Evolutionary conservation across 2,888 invertebrate species (phyloP).

Genomic region (Nemoura dubitans): DNA sequence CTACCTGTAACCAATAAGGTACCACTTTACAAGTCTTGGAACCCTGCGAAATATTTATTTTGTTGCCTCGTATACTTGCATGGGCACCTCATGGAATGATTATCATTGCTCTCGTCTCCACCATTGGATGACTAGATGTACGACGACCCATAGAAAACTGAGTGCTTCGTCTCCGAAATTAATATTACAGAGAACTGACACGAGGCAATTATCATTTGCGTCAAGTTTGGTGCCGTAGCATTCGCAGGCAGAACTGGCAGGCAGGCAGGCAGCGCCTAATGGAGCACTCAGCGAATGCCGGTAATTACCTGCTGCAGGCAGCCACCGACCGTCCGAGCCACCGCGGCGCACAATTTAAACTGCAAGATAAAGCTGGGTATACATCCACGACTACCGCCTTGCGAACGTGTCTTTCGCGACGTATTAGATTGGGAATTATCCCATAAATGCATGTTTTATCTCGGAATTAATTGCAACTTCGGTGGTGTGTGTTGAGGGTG

Average conservation of each 20-base stretch:
- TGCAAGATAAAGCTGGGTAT: neutral
- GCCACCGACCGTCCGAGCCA: neutral
- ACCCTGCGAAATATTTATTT: neutral
- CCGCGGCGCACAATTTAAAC: neutral
- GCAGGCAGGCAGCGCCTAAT: neutral
- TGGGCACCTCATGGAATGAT: neutral
- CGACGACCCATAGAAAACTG: neutral
- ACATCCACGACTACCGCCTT: neutral
- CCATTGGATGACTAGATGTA: neutral
- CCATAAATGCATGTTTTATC: constrained; percentile 22
- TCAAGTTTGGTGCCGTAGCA: constrained; percentile 12
- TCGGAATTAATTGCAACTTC: neutral
- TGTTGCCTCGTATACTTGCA: neutral
- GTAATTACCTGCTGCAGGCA: neutral
- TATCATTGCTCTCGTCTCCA: neutral
- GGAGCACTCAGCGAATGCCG: neutral
- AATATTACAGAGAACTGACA: constrained; percentile 22
- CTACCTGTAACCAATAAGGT: neutral
- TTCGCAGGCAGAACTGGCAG: neutral
- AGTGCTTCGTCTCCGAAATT: constrained; percentile 31
- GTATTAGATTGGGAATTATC: constrained; percentile 20
- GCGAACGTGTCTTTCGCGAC: neutral
- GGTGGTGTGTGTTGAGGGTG: neutral
- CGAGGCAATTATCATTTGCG: constrained; percentile 31
- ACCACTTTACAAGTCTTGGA: neutral